phyloP scores from a whole-genome alignment of 2,797 vertebrate species.

The Sylvilagus floridanus region DNA sequence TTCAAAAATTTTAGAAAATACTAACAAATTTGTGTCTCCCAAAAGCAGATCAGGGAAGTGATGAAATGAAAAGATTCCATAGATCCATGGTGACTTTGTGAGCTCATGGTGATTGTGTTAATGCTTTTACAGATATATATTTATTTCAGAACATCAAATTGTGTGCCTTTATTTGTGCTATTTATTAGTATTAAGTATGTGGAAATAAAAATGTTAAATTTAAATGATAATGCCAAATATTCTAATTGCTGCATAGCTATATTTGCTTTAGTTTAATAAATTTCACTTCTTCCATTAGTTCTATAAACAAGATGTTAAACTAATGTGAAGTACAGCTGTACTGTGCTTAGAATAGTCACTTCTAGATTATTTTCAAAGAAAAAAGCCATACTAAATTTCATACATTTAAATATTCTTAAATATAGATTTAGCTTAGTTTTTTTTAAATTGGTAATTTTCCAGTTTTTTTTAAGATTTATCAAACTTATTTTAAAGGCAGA shows the following conservation, averaged over 20 bases:
- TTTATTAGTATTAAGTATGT: not conserved
- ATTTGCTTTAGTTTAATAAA: conserved; percentile 4
- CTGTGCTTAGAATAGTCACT: not conserved
- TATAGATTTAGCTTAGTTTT: not conserved
- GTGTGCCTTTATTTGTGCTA: not conserved
- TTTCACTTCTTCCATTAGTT: not conserved
- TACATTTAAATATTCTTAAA: not conserved
- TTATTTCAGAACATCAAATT: not conserved
- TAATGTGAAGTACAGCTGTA: not conserved
- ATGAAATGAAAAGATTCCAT: not conserved
- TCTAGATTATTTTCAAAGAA: not conserved
- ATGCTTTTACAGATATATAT: not conserved
- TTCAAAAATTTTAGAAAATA: not conserved
- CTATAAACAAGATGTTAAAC: not conserved
- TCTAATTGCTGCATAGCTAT: not conserved
- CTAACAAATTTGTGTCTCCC: not conserved
- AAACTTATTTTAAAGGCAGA: no score
- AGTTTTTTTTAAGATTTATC: no score
- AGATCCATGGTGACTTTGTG: not conserved
- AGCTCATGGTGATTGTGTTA: not conserved
- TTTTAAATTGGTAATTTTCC: not conserved
- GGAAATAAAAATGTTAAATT: not conserved
- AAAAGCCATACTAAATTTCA: not conserved
- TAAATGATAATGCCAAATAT: not conserved
- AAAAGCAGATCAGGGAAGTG: not conserved